Base-by-base conservation (phyloP, 53 echinoderm and acorn worm genomes). In the Echinarachnius parma region DNA sequence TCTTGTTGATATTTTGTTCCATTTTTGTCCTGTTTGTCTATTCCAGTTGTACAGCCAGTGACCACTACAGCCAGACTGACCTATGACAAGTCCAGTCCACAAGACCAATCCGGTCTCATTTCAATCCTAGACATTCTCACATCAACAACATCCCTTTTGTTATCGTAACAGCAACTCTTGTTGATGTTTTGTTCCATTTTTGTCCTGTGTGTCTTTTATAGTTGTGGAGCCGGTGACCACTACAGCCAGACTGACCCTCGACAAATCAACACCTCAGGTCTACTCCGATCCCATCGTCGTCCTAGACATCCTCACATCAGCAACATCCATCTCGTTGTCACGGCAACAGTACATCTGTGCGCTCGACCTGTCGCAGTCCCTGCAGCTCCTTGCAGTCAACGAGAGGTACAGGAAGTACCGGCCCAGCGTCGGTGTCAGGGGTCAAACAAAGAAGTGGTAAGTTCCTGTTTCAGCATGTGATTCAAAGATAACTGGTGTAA, bases 211-310 rank as follows among this genome's bases (percentile, higher is more conserved):
- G n/a, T n/a, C n/a, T n/a, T n/a, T n/a, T n/a, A 2, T 60, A 96
- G 96, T 96, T 44, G 57, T 96, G 14, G 70, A 91, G 58, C 96
- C 96, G 0, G 62, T 87, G 21, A 82, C 91, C 33, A 96, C 96
- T 16, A 64, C 59, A 49, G 91, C 96, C 34, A 78, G 78, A 7
- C 78, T 96, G 24, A 77, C 84, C 54, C 85, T 77, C 47, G 87
- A 96, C 80, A 96, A 91, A 77, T 59, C 87, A 28, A 59, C 89
- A 2, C 83, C 77, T 16, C 84, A 61, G 19, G 60, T 82, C 66
- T 91, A 81, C 79, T 77, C 75, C 26, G 61, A 68, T 18, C 96
- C 96, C 22, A 64, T 77, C 71, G 47, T 96, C 33, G 31, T 80
- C 9, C 62, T 96, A 16, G 96, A 96, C 48, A 82, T 96, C 76